Conservation (phyloP, 2,888 invertebrate genomes). For the Plebejus anna region DNA sequence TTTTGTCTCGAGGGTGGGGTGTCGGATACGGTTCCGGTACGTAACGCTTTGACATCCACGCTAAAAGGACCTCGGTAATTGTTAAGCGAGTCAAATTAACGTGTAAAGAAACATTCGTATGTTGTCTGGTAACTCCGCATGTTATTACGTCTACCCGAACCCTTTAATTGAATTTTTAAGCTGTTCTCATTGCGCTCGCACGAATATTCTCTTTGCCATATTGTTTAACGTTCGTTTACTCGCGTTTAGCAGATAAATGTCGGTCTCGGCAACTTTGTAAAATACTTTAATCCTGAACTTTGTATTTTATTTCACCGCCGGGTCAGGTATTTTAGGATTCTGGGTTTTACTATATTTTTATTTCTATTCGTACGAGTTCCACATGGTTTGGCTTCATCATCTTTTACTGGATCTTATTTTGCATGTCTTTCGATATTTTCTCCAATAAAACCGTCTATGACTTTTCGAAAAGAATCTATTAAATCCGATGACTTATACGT, state of each 20-base stretch:
- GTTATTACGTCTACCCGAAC: slow-evolving; percentile 12
- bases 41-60: slow-evolving; percentile 59
- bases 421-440: background rate
- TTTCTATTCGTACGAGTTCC: background rate
- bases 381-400: background rate
- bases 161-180: slow-evolving; percentile 21
- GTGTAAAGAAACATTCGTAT: slow-evolving; percentile 32
- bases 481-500: slow-evolving; percentile 3
- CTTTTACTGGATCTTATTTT: background rate
- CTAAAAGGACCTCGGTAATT: slow-evolving; percentile 60
- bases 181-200: background rate
- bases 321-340: slow-evolving; percentile 6
- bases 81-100: slow-evolving; percentile 59
- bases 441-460: background rate
- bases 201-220: background rate
- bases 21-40: slow-evolving; percentile 33
- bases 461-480: background rate
- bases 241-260: background rate
- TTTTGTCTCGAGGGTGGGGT: slow-evolving; percentile 1
- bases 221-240: slow-evolving; percentile 3
- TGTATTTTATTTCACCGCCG: background rate
- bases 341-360: background rate
- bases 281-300: slow-evolving; percentile 1
- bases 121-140: slow-evolving; percentile 18
- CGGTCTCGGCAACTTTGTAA: slow-evolving; percentile 26